Conservation (phyloP, 2,797 vertebrate genomes). For the Adelosebastes latens region DNA sequence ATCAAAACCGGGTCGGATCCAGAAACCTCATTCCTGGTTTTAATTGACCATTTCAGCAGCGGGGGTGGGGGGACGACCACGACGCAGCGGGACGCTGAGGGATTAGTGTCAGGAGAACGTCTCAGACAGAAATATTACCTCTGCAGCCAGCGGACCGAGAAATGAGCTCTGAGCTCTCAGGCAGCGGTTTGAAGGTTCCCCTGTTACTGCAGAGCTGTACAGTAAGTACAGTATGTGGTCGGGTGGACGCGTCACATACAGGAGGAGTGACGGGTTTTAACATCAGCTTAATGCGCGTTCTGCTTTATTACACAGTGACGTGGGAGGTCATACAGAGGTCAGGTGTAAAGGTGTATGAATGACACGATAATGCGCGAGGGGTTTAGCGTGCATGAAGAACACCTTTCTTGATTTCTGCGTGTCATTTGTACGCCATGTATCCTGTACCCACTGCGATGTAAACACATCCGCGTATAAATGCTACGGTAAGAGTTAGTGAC, state of each 20-base stretch:
- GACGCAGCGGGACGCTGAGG: constrained; percentile 11
- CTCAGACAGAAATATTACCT: not conserved
- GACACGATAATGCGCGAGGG: too few relatives aligned
- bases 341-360: too few relatives aligned
- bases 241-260: not conserved
- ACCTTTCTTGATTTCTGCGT: too few relatives aligned
- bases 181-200: not conserved
- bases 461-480: too few relatives aligned
- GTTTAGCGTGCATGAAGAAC: too few relatives aligned
- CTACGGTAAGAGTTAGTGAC: too few relatives aligned
- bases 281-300: constrained; percentile 18
- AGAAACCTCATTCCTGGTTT: constrained; percentile 13
- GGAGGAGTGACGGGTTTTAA: constrained; percentile 16
- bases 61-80: not conserved
- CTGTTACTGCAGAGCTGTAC: not conserved
- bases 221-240: not conserved
- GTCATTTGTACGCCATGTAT: too few relatives aligned
- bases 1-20: not conserved
- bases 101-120: constrained; percentile 60
- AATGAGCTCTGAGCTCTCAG: not conserved
- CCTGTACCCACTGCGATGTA: too few relatives aligned
- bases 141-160: constrained; percentile 8
- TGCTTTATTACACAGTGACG: not conserved
- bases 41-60: constrained; percentile 57
- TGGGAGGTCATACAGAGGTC: not conserved